A percentile compares a stretch with the other conserved stretches of the same genome.
Evolutionary conservation across 2,113 vertebrate species (phyloP).

Genomic region (Vulpes lagopus): DNA sequence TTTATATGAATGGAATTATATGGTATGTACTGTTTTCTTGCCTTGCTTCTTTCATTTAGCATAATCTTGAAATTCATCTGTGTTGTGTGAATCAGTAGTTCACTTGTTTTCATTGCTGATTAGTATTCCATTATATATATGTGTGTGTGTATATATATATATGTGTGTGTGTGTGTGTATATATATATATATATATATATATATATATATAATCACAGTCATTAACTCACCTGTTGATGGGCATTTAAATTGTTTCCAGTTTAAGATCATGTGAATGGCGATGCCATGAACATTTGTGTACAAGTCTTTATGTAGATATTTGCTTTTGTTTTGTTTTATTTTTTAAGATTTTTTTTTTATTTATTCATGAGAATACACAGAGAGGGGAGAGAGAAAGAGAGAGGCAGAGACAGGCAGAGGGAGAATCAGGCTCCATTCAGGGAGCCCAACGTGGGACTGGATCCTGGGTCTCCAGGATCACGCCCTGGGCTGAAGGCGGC

Average conservation of each 20-base stretch:
- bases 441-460: no score
- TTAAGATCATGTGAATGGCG: conserved; percentile 27
- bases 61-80: background rate
- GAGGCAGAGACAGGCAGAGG: no score
- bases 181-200: background rate
- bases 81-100: background rate
- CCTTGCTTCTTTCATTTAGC: background rate
- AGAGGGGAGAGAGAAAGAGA: no score
- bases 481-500: no score
- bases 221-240: background rate
- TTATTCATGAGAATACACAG: no score
- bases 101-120: conserved; percentile 11
- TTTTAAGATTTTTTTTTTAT: no score
- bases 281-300: background rate
- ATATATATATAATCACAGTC: background rate
- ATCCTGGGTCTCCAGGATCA: no score
- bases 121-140: background rate
- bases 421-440: no score
- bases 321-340: conserved; percentile 3
- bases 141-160: background rate
- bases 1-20: background rate
- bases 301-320: background rate
- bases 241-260: background rate
- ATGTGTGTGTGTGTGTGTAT: no score
- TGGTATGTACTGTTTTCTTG: background rate